phyloP scores from a whole-genome alignment of 1,140 invertebrate species.

The Drosophila lacteicornis region DNA sequence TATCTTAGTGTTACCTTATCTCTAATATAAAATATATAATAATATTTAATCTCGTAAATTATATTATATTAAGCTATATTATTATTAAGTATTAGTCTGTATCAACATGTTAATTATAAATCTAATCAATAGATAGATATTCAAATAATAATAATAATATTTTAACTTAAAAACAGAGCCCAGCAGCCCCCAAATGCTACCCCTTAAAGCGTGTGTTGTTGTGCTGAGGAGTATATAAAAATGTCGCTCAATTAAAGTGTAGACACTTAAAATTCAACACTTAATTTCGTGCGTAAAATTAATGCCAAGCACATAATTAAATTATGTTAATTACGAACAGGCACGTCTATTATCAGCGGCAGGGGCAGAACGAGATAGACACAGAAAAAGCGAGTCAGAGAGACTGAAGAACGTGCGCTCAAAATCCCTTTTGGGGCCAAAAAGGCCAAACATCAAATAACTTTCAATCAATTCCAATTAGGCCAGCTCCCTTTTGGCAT shows the following conservation, averaged over 20 bases:
- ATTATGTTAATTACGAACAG: conserved; percentile 80
- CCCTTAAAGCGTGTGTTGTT: conserved; percentile 5
- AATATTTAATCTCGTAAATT: too few species aligned
- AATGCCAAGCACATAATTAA: conserved; percentile 83
- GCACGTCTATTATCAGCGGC: conserved; percentile 72
- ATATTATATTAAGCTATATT: too few species aligned
- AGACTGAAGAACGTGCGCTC: conserved; percentile 7
- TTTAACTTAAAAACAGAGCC: too few species aligned
- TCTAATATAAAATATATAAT: too few species aligned
- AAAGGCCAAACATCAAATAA: conserved; percentile 81
- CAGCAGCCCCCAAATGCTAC: conserved; percentile 8
- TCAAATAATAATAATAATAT: too few species aligned
- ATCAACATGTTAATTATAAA: too few species aligned
- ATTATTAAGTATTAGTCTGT: too few species aligned
- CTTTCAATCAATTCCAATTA: conserved; percentile 83
- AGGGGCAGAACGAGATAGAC: conserved; percentile 10
- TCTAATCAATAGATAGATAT: too few species aligned
- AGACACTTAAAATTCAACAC: conserved; percentile 83
- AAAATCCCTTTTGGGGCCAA: conserved; percentile 51
- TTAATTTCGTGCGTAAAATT: conserved; percentile 83
- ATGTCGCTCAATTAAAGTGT: conserved; percentile 82
- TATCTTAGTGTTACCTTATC: too few species aligned
- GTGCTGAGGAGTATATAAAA: conserved; percentile 52
- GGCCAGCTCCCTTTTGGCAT: conserved; percentile 73
- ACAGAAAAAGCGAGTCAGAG: background rate